These are phyloP conservation scores for Stigmatopora nigra DNA, from an alignment of 2,113 vertebrate species.

Conservation along the genomic window DNA sequence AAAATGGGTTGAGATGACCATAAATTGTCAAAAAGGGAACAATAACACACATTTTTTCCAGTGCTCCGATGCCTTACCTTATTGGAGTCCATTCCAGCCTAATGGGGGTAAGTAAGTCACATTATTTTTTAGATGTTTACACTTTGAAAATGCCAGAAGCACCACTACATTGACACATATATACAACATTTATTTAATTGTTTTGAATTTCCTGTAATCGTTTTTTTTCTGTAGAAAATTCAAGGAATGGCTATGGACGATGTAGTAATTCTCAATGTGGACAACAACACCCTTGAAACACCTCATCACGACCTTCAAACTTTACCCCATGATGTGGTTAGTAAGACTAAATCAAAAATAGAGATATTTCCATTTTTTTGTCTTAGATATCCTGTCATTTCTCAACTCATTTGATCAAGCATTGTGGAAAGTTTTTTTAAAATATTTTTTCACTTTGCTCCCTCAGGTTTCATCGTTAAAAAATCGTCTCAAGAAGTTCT, in stretches of 20 bases:
- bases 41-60: constrained; percentile 26
- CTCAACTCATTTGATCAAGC: neutral
- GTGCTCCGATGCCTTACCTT: constrained; percentile 69
- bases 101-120: constrained; percentile 56
- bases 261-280: constrained; percentile 85
- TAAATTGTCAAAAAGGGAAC: neutral
- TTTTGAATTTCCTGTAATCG: neutral
- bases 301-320: constrained; percentile 94
- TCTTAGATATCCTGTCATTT: neutral
- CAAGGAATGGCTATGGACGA: constrained; percentile 81
- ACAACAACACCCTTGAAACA: constrained; percentile 93
- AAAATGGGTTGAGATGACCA: neutral
- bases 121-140: neutral
- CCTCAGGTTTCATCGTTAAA: constrained; percentile 86
- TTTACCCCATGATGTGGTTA: constrained; percentile 96
- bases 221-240: constrained; percentile 75
- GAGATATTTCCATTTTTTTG: neutral
- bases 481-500: constrained; percentile 90
- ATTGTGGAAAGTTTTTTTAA: neutral
- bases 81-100: constrained; percentile 69
- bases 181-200: neutral
- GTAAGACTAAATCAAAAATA: constrained; percentile 59
- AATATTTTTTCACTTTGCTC: neutral
- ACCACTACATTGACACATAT: neutral
- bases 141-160: no score